phyloP scores from a whole-genome alignment of 2,113 vertebrate genomes.

The Cichladusa arquata region DNA sequence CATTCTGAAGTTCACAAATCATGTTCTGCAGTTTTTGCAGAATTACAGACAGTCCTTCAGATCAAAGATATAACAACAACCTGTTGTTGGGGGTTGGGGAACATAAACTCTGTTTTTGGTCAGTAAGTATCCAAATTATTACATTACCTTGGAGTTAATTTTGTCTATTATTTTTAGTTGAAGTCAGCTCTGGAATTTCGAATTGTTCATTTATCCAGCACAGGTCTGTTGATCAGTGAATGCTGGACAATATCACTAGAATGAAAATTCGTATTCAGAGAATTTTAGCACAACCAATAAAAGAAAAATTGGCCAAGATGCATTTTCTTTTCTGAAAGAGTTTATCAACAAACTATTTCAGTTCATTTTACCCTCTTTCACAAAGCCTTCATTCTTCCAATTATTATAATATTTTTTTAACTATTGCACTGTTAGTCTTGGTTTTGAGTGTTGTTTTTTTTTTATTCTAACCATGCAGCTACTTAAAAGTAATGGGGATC shows the following conservation, averaged over 20 bases:
- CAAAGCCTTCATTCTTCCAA: neutral
- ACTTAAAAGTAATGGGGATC: neutral
- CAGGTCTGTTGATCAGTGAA: neutral
- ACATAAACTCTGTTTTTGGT: neutral
- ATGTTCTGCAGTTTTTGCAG: neutral
- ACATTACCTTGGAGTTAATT: neutral
- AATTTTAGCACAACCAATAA: neutral
- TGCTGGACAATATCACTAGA: neutral
- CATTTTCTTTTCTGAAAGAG: neutral
- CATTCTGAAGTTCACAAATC: neutral
- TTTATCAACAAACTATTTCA: neutral
- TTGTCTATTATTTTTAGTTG: neutral
- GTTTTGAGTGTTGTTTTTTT: neutral
- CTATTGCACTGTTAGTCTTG: neutral
- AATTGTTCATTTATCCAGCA: neutral
- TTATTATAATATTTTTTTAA: neutral
- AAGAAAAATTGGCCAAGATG: neutral
- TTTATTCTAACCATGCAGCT: neutral
- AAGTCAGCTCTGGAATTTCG: neutral
- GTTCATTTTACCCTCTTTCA: neutral
- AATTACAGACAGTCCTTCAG: neutral
- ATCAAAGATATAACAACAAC: neutral
- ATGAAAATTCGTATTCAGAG: neutral
- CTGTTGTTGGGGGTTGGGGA: neutral
- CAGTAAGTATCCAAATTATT: neutral